phyloP scores from a whole-genome alignment of 2,113 vertebrate genomes.

The Hoplias malabaricus region DNA sequence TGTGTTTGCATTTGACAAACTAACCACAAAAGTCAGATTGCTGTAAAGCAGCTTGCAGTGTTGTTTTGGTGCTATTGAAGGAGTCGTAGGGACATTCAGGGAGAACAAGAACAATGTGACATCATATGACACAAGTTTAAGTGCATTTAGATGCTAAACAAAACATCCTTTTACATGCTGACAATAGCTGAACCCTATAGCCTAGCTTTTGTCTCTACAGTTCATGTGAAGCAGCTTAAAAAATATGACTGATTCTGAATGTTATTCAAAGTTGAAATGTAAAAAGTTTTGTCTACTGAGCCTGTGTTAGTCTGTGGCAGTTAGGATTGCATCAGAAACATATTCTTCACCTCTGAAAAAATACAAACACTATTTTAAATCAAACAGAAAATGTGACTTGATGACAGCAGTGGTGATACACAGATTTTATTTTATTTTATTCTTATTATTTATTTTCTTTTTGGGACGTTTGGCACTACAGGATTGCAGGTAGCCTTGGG shows the following conservation, averaged over 20 bases:
- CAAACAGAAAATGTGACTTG: neutral
- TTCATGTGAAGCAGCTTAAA: constrained; percentile 22
- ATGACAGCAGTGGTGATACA: neutral
- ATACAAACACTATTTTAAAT: no score
- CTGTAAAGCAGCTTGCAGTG: constrained; percentile 32
- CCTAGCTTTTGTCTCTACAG: constrained; percentile 21
- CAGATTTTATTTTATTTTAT: neutral
- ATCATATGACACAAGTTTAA: constrained; percentile 48
- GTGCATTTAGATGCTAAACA: constrained; percentile 40
- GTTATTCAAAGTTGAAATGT: neutral
- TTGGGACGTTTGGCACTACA: constrained; percentile 53
- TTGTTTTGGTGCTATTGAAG: constrained; percentile 26
- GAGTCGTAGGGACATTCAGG: constrained; percentile 1
- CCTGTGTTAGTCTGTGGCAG: neutral
- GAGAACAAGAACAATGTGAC: constrained; percentile 39
- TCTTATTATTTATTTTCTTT: no score
- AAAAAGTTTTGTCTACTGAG: neutral
- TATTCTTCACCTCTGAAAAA: no score
- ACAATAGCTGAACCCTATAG: constrained; percentile 29
- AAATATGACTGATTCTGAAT: neutral
- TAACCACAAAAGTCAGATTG: constrained; percentile 19
- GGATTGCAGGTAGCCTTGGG: constrained; percentile 79
- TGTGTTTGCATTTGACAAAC: constrained; percentile 2
- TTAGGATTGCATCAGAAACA: neutral
- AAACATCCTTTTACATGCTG: constrained; percentile 41